Percentiles rank a stretch among this genome's conserved stretches.
phyloP scores from a whole-genome alignment of 1,140 invertebrate genomes.

The Hormaphis cornu region DNA sequence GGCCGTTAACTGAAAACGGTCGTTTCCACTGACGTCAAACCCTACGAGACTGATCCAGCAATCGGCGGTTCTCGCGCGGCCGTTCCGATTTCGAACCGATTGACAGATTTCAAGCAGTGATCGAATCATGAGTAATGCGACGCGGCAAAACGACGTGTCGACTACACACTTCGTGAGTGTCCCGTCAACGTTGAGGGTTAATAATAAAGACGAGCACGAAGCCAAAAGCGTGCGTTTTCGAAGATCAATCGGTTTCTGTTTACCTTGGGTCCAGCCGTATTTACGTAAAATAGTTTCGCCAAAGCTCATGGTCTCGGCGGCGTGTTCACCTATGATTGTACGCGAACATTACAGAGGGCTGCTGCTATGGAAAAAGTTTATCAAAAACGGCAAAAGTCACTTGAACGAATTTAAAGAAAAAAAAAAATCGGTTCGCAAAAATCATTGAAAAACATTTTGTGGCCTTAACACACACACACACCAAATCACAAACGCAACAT shows the following conservation, averaged over 20 bases:
- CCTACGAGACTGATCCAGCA: too few species aligned
- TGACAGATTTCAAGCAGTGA: slow-evolving; percentile 8
- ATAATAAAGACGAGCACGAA: neutral
- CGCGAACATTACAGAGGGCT: neutral
- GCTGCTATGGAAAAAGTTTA: too few species aligned
- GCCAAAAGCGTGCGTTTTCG: neutral
- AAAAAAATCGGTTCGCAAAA: too few species aligned
- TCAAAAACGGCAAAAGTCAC: neutral
- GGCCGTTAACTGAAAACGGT: too few species aligned
- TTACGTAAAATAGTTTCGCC: slow-evolving; percentile 30
- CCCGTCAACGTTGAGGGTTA: neutral
- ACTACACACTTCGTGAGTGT: neutral
- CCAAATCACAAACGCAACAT: slow-evolving; percentile 24
- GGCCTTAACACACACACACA: slow-evolving; percentile 20
- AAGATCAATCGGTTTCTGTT: neutral
- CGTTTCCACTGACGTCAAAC: too few species aligned
- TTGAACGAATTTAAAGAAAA: neutral
- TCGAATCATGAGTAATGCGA: neutral
- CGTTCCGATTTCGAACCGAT: neutral
- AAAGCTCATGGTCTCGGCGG: slow-evolving; percentile 25
- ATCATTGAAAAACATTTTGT: neutral
- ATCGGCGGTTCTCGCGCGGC: too few species aligned
- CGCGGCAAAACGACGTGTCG: neutral
- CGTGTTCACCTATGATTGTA: slow-evolving; percentile 1
- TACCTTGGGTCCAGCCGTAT: slow-evolving; percentile 34